Evolutionary conservation across 1,140 invertebrate species (phyloP).

Genomic region (Papilio glaucus): DNA sequence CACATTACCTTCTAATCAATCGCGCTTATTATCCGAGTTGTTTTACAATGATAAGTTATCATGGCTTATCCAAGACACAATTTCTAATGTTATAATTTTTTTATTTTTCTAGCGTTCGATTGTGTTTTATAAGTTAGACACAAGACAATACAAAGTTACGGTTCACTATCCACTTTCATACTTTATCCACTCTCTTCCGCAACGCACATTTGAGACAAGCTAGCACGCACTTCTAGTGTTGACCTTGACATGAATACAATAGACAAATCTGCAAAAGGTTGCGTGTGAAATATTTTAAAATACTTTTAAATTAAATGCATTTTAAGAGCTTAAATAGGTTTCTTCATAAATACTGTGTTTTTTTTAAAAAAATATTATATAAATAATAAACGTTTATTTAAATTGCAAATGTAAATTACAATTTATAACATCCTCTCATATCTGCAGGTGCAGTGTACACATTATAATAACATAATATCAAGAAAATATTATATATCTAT

Average conservation of each 20-base stretch:
- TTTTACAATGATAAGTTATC: conserved; percentile 9
- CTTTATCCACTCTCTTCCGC: too few species aligned
- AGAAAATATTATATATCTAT: not conserved
- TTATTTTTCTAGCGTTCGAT: not conserved
- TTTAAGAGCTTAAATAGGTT: too few species aligned
- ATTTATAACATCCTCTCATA: not conserved
- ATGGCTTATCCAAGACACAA: not conserved
- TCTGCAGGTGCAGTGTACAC: not conserved
- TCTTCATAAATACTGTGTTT: not conserved
- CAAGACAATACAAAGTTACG: too few species aligned
- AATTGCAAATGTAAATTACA: not conserved
- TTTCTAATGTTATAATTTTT: not conserved
- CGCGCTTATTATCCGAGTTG: not conserved
- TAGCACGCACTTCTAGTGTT: too few species aligned
- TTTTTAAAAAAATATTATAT: conserved; percentile 5
- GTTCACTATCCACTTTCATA: too few species aligned
- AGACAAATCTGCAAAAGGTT: too few species aligned
- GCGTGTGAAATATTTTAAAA: too few species aligned
- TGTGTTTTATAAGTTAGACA: too few species aligned
- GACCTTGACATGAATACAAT: too few species aligned
- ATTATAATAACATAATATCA: not conserved
- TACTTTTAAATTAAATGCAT: not conserved
- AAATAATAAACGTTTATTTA: not conserved
- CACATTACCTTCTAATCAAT: not conserved
- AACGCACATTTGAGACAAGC: too few species aligned